A percentile compares a stretch with the other conserved stretches of the same genome.
These are phyloP conservation scores for Scophthalmus maximus DNA, from an alignment of 2,113 vertebrate genomes.

Conservation along the genomic window DNA sequence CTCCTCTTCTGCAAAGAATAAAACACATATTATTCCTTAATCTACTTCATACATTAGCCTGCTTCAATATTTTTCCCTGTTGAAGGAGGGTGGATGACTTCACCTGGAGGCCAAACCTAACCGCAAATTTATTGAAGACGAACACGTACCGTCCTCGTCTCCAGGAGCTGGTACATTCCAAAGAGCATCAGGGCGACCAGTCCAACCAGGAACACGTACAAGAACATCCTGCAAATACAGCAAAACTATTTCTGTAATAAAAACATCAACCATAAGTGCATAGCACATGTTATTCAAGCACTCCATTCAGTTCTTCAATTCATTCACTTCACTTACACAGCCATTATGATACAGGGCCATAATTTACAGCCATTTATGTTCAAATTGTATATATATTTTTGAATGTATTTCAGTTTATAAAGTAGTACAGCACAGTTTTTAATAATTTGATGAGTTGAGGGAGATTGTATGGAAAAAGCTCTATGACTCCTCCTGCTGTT, in stretches of 20 bases:
- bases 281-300: neutral
- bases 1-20: slow-evolving; percentile 78
- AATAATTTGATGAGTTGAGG: neutral
- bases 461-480: neutral
- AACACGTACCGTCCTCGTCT: slow-evolving; percentile 78
- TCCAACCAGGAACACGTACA: slow-evolving; percentile 84
- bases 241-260: neutral
- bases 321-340: neutral
- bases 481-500: neutral
- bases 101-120: no score
- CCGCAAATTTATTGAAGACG: neutral
- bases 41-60: neutral
- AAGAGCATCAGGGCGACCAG: slow-evolving; percentile 78
- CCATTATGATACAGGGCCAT: neutral
- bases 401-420: neutral
- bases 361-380: neutral
- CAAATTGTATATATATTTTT: neutral
- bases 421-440: neutral
- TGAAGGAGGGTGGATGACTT: neutral
- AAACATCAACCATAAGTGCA: neutral
- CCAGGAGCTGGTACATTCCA: slow-evolving; percentile 81
- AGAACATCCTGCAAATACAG: slow-evolving; percentile 75
- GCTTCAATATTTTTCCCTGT: neutral
- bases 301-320: neutral
- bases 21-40: neutral